Evolutionary conservation across 2,888 invertebrate genomes (phyloP), one percentile per base, ranked within the genome.

Genomic region (Ceramica pisi): DNA sequence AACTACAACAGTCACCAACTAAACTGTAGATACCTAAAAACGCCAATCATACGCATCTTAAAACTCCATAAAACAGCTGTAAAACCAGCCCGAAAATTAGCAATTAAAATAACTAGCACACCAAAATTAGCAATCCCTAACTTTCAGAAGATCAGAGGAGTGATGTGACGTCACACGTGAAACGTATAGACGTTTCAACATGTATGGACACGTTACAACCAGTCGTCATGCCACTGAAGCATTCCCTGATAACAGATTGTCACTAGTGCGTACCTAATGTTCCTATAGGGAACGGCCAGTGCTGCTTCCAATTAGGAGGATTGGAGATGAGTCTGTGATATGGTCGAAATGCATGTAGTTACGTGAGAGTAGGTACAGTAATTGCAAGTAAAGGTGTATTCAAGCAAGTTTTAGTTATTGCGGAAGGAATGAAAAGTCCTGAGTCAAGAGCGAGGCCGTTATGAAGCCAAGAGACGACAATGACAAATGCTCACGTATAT

Each of bases 151-250:
- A 59, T 60, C 16, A 60, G 46, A 8, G 26, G 23, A 23, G n/a
- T 57, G 51, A 50, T 46, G 60, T 75, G 55, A 73, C 55, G 75
- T 79, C 64, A 61, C 9, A 38, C 38, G n/a, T 71, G 4, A 53
- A 46, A 38, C 21, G 41, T 68, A 51, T 23, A n/a, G 14, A 21
- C 38, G 19, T 66, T 41, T 14, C 14, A 26, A 35, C 48, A 48
- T 31, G 31, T 31, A 31, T 31, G 31, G 6, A 31, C 31, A 31
- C 31, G 31, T 31, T 31, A 31, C 31, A 31, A 31, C 31, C 5
- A 31, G 31, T 64, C 38, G 31, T 14, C 53, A 78, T 48, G 77
- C 35, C 16, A 35, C 19, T 8, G n/a, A 5, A 2, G 35, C 21
- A 26, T 48, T 44, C 41, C 2, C 31, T 38, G 60, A 41, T 46